Evolutionary conservation across 2,888 invertebrate genomes (phyloP), one percentile per base, ranked within the genome.

Genomic region (Eugnorisma glareosa): DNA sequence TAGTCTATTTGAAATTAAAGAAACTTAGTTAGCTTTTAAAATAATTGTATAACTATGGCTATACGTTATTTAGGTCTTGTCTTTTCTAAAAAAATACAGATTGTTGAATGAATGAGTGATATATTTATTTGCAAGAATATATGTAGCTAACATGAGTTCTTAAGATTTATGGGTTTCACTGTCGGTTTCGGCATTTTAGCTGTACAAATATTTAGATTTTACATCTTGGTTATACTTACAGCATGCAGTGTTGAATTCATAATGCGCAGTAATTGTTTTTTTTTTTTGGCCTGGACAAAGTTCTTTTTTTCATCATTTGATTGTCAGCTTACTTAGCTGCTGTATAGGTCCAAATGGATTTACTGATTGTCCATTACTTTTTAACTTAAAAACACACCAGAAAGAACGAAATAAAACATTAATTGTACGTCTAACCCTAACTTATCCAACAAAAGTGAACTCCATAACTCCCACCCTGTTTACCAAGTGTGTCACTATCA

Each of bases 401-500:
- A n/a, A 43, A 1, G 8, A 37, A 10, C 35, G 1, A 21, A 35
- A 31, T 13, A 78, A 28, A 73, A 43, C 37, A 31, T 18, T 11
- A 13, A 11, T 48, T 7, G 3, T 2, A 24, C 1, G 1, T 63
- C 8, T 7, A 66, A 59, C 59, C 66, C 31, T 70, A 18, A n/a
- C 1, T 6, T 45, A 54, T 51, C 15, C 13, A 45, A 35, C 31
- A 21, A 31, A 70, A 77, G 45, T 35, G n/a, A 24, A 63, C 31
- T 45, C 54, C 13, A 57, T 75, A 78, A 84, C 57, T 73, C 21
- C 31, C n/a, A 24, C 37, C 67, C 63, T 78, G 59, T 78, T 81
- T 81, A 73, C 78, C 51, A 81, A 75, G 75, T 81, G 73, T 78
- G 81, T 78, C 75, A 67, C 69, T 81, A 84, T 84, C 81, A 73